Percentiles rank a stretch among this genome's conserved stretches.
phyloP scores from a whole-genome alignment of 2,113 vertebrate species.

The Albula glossodonta region DNA sequence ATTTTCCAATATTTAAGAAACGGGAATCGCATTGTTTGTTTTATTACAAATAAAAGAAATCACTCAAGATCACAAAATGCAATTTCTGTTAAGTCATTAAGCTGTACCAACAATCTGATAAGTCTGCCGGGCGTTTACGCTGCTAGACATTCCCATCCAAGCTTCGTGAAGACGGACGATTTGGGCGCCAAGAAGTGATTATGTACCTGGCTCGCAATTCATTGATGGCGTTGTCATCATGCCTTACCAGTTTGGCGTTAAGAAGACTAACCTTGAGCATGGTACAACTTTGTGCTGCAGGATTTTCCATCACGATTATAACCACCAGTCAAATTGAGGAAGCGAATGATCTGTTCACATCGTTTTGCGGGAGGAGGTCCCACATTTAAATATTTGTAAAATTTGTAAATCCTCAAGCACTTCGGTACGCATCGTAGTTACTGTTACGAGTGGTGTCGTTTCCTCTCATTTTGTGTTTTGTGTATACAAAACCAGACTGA shows the following conservation, averaged over 20 bases:
- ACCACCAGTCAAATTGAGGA: slow-evolving; percentile 1
- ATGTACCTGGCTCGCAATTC: background rate
- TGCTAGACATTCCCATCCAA: no score
- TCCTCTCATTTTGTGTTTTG: background rate
- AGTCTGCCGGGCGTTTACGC: no score
- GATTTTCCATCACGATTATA: background rate
- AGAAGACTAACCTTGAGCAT: background rate
- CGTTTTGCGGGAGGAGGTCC: background rate
- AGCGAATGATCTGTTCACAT: slow-evolving; percentile 5
- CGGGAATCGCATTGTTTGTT: no score
- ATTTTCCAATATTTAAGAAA: no score
- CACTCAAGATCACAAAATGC: no score
- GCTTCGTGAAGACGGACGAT: background rate
- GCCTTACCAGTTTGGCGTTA: background rate
- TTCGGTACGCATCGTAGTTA: background rate
- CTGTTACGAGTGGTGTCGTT: background rate
- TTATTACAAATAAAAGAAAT: no score
- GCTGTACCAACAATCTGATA: no score
- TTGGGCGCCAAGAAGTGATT: background rate
- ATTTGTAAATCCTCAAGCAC: background rate
- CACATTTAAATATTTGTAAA: background rate
- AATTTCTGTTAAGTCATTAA: no score
- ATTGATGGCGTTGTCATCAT: background rate
- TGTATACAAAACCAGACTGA: background rate
- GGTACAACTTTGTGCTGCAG: background rate